phyloP scores from a whole-genome alignment of 1,140 invertebrate genomes.

The Philopotamus ludificatus region DNA sequence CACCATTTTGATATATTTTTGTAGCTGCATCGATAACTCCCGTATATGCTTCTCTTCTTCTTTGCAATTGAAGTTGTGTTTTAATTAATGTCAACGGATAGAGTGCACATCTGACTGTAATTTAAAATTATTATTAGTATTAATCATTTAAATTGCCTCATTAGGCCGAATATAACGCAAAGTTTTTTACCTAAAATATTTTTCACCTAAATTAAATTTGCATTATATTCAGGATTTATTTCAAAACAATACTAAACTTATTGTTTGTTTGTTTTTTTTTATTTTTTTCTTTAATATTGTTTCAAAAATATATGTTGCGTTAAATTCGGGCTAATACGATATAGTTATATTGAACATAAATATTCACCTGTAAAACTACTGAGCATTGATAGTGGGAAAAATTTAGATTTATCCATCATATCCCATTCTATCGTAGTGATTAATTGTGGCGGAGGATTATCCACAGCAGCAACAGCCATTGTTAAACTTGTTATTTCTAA shows the following conservation, averaged over 20 bases:
- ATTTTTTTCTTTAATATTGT: too few relatives aligned
- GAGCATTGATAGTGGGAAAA: constrained; percentile 88
- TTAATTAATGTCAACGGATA: constrained; percentile 97
- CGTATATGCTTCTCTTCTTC: constrained; percentile 79
- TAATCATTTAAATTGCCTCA: too few relatives aligned
- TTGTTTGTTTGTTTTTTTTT: too few relatives aligned
- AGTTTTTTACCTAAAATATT: too few relatives aligned
- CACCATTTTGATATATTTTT: constrained; percentile 89
- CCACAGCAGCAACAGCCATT: constrained; percentile 54
- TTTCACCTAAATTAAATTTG: not conserved
- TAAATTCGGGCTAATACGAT: too few relatives aligned
- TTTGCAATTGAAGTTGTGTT: constrained; percentile 90
- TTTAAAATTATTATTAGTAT: too few relatives aligned
- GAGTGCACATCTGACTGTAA: constrained; percentile 81
- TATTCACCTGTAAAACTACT: constrained; percentile 56
- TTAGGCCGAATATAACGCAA: too few relatives aligned
- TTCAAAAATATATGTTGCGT: too few relatives aligned
- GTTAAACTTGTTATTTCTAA: constrained; percentile 20
- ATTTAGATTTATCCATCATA: constrained; percentile 97
- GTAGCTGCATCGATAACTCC: constrained; percentile 88
- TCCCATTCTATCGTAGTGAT: constrained; percentile 95
- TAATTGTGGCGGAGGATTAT: constrained; percentile 60
- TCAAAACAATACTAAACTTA: too few relatives aligned
- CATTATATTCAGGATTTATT: too few relatives aligned
- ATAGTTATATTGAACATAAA: too few relatives aligned